These are phyloP conservation scores for Callimorpha dominula DNA, from an alignment of 2,888 invertebrate species.

Conservation along the genomic window DNA sequence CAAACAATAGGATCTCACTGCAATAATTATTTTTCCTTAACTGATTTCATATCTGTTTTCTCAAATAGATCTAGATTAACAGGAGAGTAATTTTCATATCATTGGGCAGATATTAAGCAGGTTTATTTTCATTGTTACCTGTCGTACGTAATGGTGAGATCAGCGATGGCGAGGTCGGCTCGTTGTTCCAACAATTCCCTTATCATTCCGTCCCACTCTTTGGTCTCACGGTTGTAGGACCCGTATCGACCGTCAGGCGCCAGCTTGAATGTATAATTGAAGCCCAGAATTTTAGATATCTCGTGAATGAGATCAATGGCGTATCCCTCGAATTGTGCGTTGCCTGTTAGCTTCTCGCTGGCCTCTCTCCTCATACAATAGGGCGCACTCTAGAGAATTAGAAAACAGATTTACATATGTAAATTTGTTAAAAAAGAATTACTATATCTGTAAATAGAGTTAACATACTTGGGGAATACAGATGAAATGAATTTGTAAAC, in stretches of 20 bases:
- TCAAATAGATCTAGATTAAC: conserved; percentile 14
- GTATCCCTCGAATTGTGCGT: conserved; percentile 98
- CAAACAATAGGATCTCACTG: conserved; percentile 32
- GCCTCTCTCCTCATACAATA: conserved; percentile 98
- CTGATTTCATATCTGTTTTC: conserved; percentile 17
- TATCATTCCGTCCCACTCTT: conserved; percentile 97
- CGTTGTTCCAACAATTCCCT: conserved; percentile 95
- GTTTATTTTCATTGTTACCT: conserved; percentile 87
- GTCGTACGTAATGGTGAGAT: conserved; percentile 98
- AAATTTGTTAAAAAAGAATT: conserved; percentile 50
- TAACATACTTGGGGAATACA: conserved; percentile 47
- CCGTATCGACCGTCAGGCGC: conserved; percentile 96
- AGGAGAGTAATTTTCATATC: conserved; percentile 9
- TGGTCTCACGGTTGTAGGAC: conserved; percentile 92
- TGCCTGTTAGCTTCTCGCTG: conserved; percentile 93
- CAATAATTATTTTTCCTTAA: conserved; percentile 23
- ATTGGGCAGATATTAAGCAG: conserved; percentile 6
- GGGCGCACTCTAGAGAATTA: conserved; percentile 93
- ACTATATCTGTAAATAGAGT: conserved; percentile 47
- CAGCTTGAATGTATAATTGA: conserved; percentile 94
- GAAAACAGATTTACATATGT: conserved; percentile 54
- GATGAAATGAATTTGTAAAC: conserved; percentile 53
- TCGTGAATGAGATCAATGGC: conserved; percentile 97
- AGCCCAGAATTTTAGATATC: conserved; percentile 94
- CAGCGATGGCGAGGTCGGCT: conserved; percentile 98